A percentile compares a stretch with the other conserved stretches of the same genome.
Conservation (phyloP, 2,797 vertebrate genomes). For the Denticeps clupeoides region DNA sequence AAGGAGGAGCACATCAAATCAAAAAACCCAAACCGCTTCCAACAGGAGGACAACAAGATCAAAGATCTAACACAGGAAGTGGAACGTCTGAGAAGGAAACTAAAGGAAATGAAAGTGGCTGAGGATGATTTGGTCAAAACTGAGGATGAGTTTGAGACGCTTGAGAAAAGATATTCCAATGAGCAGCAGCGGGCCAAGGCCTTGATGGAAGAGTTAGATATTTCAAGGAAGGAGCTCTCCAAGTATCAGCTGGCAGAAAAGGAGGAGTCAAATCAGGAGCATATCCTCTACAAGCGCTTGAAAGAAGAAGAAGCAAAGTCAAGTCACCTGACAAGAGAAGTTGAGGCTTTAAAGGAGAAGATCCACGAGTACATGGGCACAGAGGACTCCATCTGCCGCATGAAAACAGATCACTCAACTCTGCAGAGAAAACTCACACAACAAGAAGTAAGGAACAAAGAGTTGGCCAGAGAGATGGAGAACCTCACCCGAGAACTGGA, state of each 20-base stretch:
- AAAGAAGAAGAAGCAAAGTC: constrained; percentile 91
- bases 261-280: constrained; percentile 79
- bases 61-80: constrained; percentile 91
- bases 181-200: constrained; percentile 76
- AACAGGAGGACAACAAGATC: constrained; percentile 93
- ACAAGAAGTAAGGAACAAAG: constrained; percentile 87
- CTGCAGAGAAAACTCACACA: constrained; percentile 84
- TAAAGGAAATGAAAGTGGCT: constrained; percentile 84
- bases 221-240: constrained; percentile 74
- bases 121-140: constrained; percentile 84
- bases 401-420: constrained; percentile 77
- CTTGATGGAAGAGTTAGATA: constrained; percentile 78
- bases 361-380: constrained; percentile 87
- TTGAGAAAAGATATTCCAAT: constrained; percentile 72
- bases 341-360: constrained; percentile 85
- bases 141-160: constrained; percentile 76
- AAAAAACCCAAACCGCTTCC: constrained; percentile 58
- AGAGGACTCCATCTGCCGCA: constrained; percentile 77
- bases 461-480: constrained; percentile 86
- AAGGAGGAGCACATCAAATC: constrained; percentile 73
- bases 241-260: constrained; percentile 87
- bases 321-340: constrained; percentile 78
- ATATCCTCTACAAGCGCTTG: constrained; percentile 76
- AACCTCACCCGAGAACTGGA: constrained; percentile 81
- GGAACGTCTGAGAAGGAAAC: constrained; percentile 75